Evolutionary conservation across 2,888 invertebrate genomes (phyloP), one percentile per base, ranked within the genome.

Genomic region (Pachydiplax longipennis): DNA sequence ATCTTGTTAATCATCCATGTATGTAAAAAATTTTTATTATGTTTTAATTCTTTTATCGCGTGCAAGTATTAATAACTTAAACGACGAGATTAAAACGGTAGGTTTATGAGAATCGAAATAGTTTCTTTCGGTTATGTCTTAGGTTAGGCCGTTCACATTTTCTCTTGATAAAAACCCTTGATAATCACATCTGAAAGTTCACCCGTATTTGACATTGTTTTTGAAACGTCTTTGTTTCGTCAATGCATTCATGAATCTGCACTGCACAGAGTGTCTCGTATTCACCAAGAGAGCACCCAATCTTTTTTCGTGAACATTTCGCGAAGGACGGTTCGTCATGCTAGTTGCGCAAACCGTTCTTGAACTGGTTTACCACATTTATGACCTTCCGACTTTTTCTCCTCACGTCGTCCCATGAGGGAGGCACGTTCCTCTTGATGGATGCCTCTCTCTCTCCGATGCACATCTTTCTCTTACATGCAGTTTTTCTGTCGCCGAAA

Each of bases 361-460:
- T 83, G 53, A 83, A 83, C 83, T 83, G 58, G 58, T 83, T 83
- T 53, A 48, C n/a, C 4, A 31, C 83, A 58, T 58, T 83, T 83
- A 35, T 83, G 81, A 81, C 81, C 81, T 40, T n/a, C 37, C 10
- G 44, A 40, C n/a, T 22, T 81, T 81, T 81, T 40, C 37, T 40
- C 40, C 22, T 81, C 40, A 18, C 80, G 25, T 35, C 37, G 80
- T 10, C 80, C 35, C 31, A 35, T 15, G 31, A 80, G 13, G 35
- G 37, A 37, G 37, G 37, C 13, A 35, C 31, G 37, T 80, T 37
- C 22, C 18, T 10, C 80, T 13, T 18, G 37, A 35, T 18, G 35
- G 80, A 80, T 35, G 37, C 37, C 18, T 18, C 35, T 10, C 31
- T 31, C 80, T 31, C 35, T 12, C 18, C 18, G 12, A 35, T 80